Base-by-base conservation (phyloP, 2,888 invertebrate species). In the Hypercompe scribonia region DNA sequence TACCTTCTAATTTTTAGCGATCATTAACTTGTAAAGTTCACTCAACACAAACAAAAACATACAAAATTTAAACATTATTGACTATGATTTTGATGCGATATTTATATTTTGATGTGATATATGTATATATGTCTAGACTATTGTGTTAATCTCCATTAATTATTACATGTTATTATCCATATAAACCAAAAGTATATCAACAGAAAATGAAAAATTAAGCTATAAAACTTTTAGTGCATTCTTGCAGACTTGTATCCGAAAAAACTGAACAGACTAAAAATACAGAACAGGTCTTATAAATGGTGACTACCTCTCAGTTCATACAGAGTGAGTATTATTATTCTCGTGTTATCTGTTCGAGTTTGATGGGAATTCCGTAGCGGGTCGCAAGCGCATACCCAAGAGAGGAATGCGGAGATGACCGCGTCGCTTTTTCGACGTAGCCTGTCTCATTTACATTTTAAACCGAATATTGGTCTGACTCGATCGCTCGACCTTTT, bases 391-490 rank as follows among this genome's bases (percentile, higher is more conserved):
- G 89, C 89, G 87, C 87, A 81, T 79, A 87, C 83, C 82, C 86
- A 81, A 87, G 85, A 81, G 84, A 84, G 93, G 95, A 95, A 95
- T 95, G 95, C 95, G 95, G 95, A 95, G 95, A 94, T 93, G 93
- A 90, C 90, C 91, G 89, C 88, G 75, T 73, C 73, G 58, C 68
- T 68, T 88, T 89, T 92, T 91, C 86, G 91, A 88, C 88, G 88
- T 87, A 86, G 85, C 81, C 86, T 87, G 87, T 84, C 88, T 89
- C 78, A 93, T 94, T 94, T 91, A 83, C 93, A 93, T 94, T 91
- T 85, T 87, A 88, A 89, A 88, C 86, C 83, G 82, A 81, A 87
- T 88, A 87, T 88, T 54, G 70, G 76, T 76, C 75, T 78, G 91
- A 83, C 89, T 87, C 83, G 79, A 76, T 36, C 81, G 75, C 72